Evolutionary conservation across 2,797 vertebrate species (phyloP), one percentile per base, ranked within the genome.

Genomic region (Anguilla obscura): DNA sequence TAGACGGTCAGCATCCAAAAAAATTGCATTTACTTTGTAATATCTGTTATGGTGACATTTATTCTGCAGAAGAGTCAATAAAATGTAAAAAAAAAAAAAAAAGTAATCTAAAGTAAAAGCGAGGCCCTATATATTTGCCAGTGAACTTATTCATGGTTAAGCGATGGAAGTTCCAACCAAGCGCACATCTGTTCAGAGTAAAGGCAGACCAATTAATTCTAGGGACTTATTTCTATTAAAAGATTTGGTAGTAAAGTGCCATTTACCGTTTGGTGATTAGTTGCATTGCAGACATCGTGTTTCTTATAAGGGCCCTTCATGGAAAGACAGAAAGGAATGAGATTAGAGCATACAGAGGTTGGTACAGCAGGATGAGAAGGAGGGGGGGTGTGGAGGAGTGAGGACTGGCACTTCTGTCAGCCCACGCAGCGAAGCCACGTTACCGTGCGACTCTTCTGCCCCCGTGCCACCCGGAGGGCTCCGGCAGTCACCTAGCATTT

Each of bases 301-400:
- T 76, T 33, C 12, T 21, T 21, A 9, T 18, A 40, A 45, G 18
- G 14, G 14, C 40, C 76, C 76, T 18, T 4, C 9, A 12, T 33
- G 14, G 27, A 48, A 10, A 63, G 87, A 90, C 89, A 84, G 24
- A 86, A 63, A 90, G 85, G 85, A 87, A 88, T 24, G 4, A 89
- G 82, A 36, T 85, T 85, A 87, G 91, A 90, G 89, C 92, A 93
- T 91, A 94, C 94, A 93, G 92, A 94, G 93, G 88, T 2, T 87
- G 90, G 93, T 92, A 90, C 90, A 91, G 92, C 90, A 92, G 91
- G 91, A 88, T 56, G 88, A 90, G 90, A 90, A 90, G 88, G 83
- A 88, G 87, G 83, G 83, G 88, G 84, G 0, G 24, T 84, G 87
- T 86, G 40, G 71, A 76, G 71, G 71, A 3, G 33, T 36, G 71